Evolutionary conservation across 2,797 vertebrate species (phyloP).

Genomic region (Rhinogobio ventralis): DNA sequence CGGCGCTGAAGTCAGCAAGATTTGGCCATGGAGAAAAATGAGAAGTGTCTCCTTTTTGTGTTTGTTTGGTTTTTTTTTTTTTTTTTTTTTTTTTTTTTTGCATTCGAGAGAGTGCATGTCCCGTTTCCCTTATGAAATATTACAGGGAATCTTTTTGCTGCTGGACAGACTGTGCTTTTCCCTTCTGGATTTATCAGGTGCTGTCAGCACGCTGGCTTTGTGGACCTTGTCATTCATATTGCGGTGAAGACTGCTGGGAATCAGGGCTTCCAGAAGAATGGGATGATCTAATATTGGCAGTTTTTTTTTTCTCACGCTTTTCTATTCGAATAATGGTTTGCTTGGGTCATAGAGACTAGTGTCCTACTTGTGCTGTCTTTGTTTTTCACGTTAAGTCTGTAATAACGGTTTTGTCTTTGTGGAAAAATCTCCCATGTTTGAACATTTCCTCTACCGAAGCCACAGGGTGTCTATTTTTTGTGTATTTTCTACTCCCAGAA

Average conservation of each 20-base stretch:
- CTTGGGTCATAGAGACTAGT: constrained; percentile 15
- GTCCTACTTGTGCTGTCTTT: constrained; percentile 22
- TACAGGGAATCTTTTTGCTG: constrained; percentile 67
- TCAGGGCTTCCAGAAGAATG: constrained; percentile 44
- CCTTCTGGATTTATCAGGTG: constrained; percentile 50
- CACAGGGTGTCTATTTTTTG: constrained; percentile 58
- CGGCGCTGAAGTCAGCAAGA: background rate
- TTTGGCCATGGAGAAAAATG: constrained; percentile 10
- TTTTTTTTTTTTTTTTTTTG: constrained; percentile 28
- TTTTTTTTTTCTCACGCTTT: constrained; percentile 15
- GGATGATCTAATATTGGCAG: constrained; percentile 19
- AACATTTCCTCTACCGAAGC: constrained; percentile 64
- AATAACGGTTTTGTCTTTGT: constrained; percentile 45
- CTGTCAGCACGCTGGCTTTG: constrained; percentile 64
- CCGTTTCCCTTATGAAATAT: constrained; percentile 43
- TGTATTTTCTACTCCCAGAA: constrained; percentile 57
- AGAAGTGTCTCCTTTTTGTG: background rate
- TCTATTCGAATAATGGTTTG: constrained; percentile 32
- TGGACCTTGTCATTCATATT: constrained; percentile 69
- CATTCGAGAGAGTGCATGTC: constrained; percentile 22
- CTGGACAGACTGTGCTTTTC: constrained; percentile 68
- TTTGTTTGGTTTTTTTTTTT: constrained; percentile 27
- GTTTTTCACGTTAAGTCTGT: constrained; percentile 26
- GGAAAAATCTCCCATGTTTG: constrained; percentile 54
- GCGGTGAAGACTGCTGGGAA: constrained; percentile 57